Conservation (phyloP, 2,797 vertebrate species). For the Coranthus polyacanthus region DNA sequence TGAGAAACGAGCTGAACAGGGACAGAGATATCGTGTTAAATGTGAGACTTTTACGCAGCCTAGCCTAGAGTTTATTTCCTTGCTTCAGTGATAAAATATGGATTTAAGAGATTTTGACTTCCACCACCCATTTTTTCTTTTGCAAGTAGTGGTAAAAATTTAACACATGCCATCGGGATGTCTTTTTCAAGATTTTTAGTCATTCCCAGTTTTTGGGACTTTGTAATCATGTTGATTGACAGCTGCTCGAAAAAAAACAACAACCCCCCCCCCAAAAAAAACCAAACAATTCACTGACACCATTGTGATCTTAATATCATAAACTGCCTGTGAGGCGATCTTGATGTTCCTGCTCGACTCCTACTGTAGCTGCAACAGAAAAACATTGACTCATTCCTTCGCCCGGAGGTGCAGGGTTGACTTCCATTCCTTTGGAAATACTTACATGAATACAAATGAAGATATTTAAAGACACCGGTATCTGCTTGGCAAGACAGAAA, state of each 20-base stretch:
- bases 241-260: constrained; percentile 28
- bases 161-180: constrained; percentile 10
- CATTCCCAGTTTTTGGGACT: constrained; percentile 29
- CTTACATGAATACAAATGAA: constrained; percentile 81
- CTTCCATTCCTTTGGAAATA: constrained; percentile 74
- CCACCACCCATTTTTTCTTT: constrained; percentile 1
- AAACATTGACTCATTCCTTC: constrained; percentile 77
- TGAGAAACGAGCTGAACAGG: background rate
- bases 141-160: constrained; percentile 12
- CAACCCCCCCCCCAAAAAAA: too few species aligned
- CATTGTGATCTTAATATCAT: constrained; percentile 53
- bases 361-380: constrained; percentile 69
- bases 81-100: constrained; percentile 27
- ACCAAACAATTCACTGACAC: constrained; percentile 20
- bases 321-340: constrained; percentile 63
- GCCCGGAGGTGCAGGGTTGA: constrained; percentile 72
- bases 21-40: background rate
- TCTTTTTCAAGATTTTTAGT: constrained; percentile 34
- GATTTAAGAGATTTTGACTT: constrained; percentile 11
- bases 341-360: constrained; percentile 63
- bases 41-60: background rate
- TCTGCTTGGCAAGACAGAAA: constrained; percentile 61
- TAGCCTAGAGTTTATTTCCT: background rate
- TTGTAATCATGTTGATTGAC: constrained; percentile 58
- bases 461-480: constrained; percentile 77